A percentile compares a stretch with the other conserved stretches of the same genome.
Evolutionary conservation across 1,140 invertebrate genomes (phyloP).

Genomic region (Hylaeus volcanicus): DNA sequence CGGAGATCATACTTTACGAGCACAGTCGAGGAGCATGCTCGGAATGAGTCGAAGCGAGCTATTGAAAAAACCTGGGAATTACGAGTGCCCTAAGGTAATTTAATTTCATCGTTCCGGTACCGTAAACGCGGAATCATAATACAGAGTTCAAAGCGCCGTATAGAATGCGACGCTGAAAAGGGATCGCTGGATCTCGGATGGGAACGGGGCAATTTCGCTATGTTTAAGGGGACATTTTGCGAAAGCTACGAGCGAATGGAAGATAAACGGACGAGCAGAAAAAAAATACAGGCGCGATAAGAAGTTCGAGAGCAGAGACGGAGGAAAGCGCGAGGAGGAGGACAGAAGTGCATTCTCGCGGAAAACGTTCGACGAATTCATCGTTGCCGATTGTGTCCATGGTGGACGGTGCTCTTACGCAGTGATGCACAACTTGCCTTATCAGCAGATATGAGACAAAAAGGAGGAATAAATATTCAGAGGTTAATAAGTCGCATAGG

Average conservation of each 20-base stretch:
- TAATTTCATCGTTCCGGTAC: background rate
- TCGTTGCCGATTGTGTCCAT: constrained; percentile 21
- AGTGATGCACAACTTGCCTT: no score
- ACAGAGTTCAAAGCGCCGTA: background rate
- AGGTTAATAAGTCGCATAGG: no score
- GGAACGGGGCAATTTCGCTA: background rate
- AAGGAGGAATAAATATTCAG: no score
- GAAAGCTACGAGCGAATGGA: background rate
- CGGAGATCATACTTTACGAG: no score
- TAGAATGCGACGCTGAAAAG: background rate
- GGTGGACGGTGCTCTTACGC: no score
- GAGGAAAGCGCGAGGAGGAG: background rate
- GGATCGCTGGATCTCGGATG: background rate
- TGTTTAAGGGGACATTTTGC: constrained; percentile 13
- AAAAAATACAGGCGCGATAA: constrained; percentile 16
- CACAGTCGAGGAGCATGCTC: no score
- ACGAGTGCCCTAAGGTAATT: background rate
- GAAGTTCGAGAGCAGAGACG: constrained; percentile 14
- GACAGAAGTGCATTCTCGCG: constrained; percentile 24
- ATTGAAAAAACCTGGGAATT: no score
- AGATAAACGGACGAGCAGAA: constrained; percentile 20
- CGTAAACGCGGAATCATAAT: background rate
- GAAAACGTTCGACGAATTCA: constrained; percentile 50
- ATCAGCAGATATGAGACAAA: no score
- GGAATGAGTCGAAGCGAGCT: no score